A percentile compares a stretch with the other conserved stretches of the same genome.
Conservation (phyloP, 1,140 invertebrate genomes). For the Samia ricini region DNA sequence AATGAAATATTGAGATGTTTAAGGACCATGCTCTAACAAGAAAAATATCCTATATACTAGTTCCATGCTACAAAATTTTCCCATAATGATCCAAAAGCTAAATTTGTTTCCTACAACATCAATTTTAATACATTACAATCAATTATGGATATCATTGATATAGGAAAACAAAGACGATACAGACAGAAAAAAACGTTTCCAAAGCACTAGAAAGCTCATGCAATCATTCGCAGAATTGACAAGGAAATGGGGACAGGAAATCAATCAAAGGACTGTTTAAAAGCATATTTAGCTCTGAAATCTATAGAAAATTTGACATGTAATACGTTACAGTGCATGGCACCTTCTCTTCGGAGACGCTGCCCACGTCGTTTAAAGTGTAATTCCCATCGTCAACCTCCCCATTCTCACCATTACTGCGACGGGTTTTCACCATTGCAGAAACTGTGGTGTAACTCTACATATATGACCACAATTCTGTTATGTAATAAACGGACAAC, state of each 20-base stretch:
- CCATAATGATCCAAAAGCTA: no score
- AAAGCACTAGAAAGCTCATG: constrained; percentile 32
- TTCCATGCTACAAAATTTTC: no score
- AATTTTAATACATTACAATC: background rate
- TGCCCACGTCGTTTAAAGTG: constrained; percentile 68
- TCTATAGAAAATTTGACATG: constrained; percentile 25
- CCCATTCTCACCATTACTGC: constrained; percentile 75
- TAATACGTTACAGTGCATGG: constrained; percentile 48
- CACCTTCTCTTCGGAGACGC: constrained; percentile 75
- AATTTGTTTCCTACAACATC: background rate
- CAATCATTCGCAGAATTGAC: background rate
- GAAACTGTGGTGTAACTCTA: constrained; percentile 52
- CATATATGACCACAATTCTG: constrained; percentile 46
- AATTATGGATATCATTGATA: no score
- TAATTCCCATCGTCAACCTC: constrained; percentile 74
- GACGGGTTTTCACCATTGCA: constrained; percentile 76
- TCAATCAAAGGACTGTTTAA: constrained; percentile 37
- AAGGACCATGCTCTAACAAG: no score
- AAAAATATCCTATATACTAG: no score
- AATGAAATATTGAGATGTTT: no score
- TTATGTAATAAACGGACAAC: constrained; percentile 52
- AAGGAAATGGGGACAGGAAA: constrained; percentile 56
- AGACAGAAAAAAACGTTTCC: background rate
- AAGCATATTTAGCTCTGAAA: constrained; percentile 37
- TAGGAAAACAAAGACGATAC: background rate